A percentile compares a stretch with the other conserved stretches of the same genome.
Conservation (phyloP, 2,797 vertebrate species). For the Manis pentadactyla region DNA sequence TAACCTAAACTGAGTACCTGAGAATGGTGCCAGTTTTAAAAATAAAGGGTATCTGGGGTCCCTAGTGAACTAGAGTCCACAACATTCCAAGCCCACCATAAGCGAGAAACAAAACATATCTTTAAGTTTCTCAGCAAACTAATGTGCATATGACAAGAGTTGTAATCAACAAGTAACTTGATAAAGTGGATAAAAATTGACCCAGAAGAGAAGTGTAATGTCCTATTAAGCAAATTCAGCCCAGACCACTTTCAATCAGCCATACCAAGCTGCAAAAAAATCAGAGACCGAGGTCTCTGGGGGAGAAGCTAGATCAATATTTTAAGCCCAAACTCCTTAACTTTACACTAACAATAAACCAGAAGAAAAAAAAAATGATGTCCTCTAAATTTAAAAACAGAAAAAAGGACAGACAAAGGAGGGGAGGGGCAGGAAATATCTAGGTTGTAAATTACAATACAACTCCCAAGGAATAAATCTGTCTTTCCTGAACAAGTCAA, state of each 20-base stretch:
- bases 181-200: conserved; percentile 76
- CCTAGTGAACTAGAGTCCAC: neutral
- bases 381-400: conserved; percentile 70
- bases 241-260: conserved; percentile 60
- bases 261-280: conserved; percentile 26
- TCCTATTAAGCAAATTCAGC: conserved; percentile 72
- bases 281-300: conserved; percentile 30
- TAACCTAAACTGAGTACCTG: conserved; percentile 23
- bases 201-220: conserved; percentile 51
- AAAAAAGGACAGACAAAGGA: conserved; percentile 40
- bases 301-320: conserved; percentile 49
- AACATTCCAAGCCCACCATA: neutral
- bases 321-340: conserved; percentile 62
- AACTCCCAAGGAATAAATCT: conserved; percentile 60
- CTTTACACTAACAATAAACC: conserved; percentile 50
- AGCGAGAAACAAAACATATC: conserved; percentile 60
- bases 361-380: neutral
- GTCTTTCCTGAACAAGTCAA: conserved; percentile 64
- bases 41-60: neutral
- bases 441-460: conserved; percentile 46
- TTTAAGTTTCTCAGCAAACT: conserved; percentile 36
- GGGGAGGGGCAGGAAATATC: conserved; percentile 60
- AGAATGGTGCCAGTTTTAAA: conserved; percentile 22
- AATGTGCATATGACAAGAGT: conserved; percentile 54
- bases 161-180: conserved; percentile 73